Evolutionary conservation across 2,797 vertebrate genomes (phyloP).

Genomic region (Protosalanx chinensis): DNA sequence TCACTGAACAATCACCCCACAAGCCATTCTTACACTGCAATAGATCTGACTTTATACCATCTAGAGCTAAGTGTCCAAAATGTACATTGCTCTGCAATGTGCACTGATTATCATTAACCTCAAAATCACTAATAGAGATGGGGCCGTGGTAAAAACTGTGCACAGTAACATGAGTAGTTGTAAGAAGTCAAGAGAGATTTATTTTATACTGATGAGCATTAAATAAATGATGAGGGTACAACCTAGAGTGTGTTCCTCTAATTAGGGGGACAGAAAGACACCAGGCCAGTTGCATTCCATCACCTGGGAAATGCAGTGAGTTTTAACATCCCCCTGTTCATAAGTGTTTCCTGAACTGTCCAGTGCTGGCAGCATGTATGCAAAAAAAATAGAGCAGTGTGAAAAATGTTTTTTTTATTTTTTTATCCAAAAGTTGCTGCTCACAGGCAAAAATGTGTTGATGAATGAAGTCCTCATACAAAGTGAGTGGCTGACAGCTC

Average conservation of each 20-base stretch:
- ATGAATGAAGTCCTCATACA: conserved; percentile 75
- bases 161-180: conserved; percentile 44
- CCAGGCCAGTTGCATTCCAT: not conserved
- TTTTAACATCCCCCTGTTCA: conserved; percentile 9
- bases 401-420: conserved; percentile 36
- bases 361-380: conserved; percentile 13
- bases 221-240: not conserved
- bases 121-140: conserved; percentile 35
- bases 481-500: conserved; percentile 73
- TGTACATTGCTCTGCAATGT: conserved; percentile 51
- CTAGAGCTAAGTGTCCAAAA: conserved; percentile 39
- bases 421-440: conserved; percentile 44
- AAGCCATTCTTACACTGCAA: conserved; percentile 17
- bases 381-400: conserved; percentile 1
- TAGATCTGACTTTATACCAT: conserved; percentile 42
- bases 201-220: not conserved
- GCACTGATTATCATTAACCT: conserved; percentile 48
- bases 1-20: conserved; percentile 45
- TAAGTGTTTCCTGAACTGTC: conserved; percentile 29
- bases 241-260: not conserved
- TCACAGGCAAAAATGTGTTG: conserved; percentile 59
- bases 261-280: conserved; percentile 3
- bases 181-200: not conserved
- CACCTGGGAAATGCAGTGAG: conserved; percentile 14
- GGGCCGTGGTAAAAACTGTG: conserved; percentile 28